Evolutionary conservation across 2,797 vertebrate genomes (phyloP), one percentile per base, ranked within the genome.

Genomic region (Chaetophractus vellerosus): DNA sequence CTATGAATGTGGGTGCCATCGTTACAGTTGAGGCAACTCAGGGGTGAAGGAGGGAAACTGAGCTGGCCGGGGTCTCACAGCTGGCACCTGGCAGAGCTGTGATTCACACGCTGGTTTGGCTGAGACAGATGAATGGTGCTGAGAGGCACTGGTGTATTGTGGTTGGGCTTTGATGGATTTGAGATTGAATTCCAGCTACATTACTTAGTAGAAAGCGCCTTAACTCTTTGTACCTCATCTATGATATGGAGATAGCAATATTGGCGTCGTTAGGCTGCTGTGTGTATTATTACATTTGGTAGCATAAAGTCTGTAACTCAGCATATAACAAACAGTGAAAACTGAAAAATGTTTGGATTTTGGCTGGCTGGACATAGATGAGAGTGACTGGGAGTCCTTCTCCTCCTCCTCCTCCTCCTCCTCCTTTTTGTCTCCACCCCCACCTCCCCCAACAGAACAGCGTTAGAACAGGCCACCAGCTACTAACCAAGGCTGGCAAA

Each of bases 1-100:
- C 2, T 2, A 7, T 6, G 9, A 26, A 55, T 15, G 2, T 5
- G 28, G 36, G 1, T 61, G 9, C 6, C 6, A 5, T 48, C 18
- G 0, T 38, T 9, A 23, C 12, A 33, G 52, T 15, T 5, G 45
- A 81, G 19, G 21, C 19, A 36, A 36, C 68, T 69, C 11, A 26
- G 69, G 82, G 45, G 21, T 71, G 33, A 80, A 88, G 84, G 55
- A 31, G 69, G n/a, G 15, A 90, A 63, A 36, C 36, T 41, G 74
- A 69, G 24, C 24, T 31, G 21, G 23, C 23, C 57, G 9, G 23
- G 21, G 11, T 84, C 33, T 76, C 19, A 12, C 15, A 55, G 66
- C n/a, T 36, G 50, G 3, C 52, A 3, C 4, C 0, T 6, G 16
- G 48, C 31, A 5, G 64, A 90, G 81, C 38, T 71, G 52, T 28